Conservation (phyloP, 2,113 vertebrate genomes). For the Ophthalmolycus amberensis region DNA sequence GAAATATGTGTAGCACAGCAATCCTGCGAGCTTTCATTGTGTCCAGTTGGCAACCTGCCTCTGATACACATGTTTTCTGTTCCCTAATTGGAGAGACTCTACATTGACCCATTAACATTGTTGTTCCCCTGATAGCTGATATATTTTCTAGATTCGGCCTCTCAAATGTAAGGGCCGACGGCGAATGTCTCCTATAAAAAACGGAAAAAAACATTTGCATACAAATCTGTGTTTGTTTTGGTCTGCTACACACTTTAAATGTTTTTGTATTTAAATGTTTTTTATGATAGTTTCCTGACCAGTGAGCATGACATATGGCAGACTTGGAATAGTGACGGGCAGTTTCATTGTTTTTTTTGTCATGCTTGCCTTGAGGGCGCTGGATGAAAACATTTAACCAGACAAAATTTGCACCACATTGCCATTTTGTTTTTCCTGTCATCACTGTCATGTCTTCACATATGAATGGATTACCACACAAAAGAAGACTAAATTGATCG, state of each 20-base stretch:
- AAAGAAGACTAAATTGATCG: conserved; percentile 27
- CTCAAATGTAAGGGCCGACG: conserved; percentile 19
- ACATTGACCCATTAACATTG: conserved; percentile 45
- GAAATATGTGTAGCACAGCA: conserved; percentile 22
- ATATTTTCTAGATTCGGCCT: conserved; percentile 30
- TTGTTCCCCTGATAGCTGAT: conserved; percentile 27
- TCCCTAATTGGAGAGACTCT: conserved; percentile 46
- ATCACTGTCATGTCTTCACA: conserved; percentile 53
- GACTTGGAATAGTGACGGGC: conserved; percentile 31
- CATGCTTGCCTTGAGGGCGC: conserved; percentile 11
- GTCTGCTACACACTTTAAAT: conserved; percentile 40
- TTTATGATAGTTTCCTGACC: conserved; percentile 35
- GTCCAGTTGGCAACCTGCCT: conserved; percentile 26
- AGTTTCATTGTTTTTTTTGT: conserved; percentile 30
- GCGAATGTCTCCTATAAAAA: conserved; percentile 38
- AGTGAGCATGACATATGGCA: conserved; percentile 20
- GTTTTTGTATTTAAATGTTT: conserved; percentile 32
- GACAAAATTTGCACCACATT: conserved; percentile 48
- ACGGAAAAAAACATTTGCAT: conserved; percentile 14
- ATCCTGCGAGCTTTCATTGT: conserved; percentile 32
- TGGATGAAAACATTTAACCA: conserved; percentile 44
- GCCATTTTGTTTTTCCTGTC: conserved; percentile 48
- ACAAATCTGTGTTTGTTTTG: conserved; percentile 44
- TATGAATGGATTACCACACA: conserved; percentile 33
- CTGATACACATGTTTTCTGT: conserved; percentile 48